Evolutionary conservation across 2,797 vertebrate species (phyloP), one percentile per base, ranked within the genome.

Genomic region (Lutjanus argentimaculatus): DNA sequence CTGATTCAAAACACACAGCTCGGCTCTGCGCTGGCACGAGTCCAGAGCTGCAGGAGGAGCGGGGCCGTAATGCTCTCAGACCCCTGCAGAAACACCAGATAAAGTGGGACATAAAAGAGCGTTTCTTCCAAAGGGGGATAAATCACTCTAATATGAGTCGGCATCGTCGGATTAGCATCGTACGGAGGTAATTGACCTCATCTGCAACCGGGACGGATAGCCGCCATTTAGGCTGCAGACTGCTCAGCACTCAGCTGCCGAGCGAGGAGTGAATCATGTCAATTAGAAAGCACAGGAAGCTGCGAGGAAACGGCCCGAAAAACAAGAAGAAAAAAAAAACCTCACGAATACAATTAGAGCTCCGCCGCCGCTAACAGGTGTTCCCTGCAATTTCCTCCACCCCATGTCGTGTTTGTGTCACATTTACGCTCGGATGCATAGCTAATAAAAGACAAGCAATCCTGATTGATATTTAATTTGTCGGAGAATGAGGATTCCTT

Each of bases 401-500:
- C 89, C 85, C 88, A 77, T 46, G 90, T 66, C 58, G 82, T 14
- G 79, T 63, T 70, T 0, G 74, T 88, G 90, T 88, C 90, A 84
- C 88, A 83, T 89, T 88, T 82, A 72, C 80, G 85, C 88, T 72
- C 57, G 46, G 77, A 82, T 75, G 90, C 88, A 70, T 55, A 30
- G 85, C 90, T 92, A 92, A 93, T 89, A 92, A 87, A 85, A 88
- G 64, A 90, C 88, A 72, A 80, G 86, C 75, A 53, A 67, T 68
- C 78, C 86, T 92, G 90, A 93, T 88, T 92, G 93, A 91, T 93
- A 89, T 91, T 85, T 93, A 88, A 94, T 93, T 87, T 89, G 91
- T 90, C 42, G 51, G 79, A 91, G 88, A 89, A 89, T 56, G 88
- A 85, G 77, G 85, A 87, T 88, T 90, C 79, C 88, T 86, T 84